Evolutionary conservation across 2,113 vertebrate genomes (phyloP), one percentile per base, ranked within the genome.

Genomic region (Callospermophilus lateralis): DNA sequence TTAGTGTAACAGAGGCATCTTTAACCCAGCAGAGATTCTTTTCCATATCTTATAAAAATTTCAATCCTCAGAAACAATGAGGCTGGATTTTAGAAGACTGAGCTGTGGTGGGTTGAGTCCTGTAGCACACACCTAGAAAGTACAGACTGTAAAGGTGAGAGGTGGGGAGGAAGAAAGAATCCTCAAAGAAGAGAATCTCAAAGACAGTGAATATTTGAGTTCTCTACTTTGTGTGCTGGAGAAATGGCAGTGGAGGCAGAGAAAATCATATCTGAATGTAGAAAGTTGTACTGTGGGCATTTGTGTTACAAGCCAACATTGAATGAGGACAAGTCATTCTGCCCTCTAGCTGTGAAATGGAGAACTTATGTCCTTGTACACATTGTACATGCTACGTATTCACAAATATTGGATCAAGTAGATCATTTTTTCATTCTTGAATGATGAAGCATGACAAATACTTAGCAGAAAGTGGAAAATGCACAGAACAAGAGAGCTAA

Each of bases 401-500:
- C 95, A 42, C 84, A 96, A 97, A 96, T 87, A 89, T 28, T 93
- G 81, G 28, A 22, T 89, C 53, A 81, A 93, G 51, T 53, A 72
- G 65, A 94, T 72, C 42, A 68, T 30, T 68, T 92, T 51, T 51
- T 97, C 55, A 74, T 91, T 93, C 45, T 45, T 83, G 51, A 37
- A 86, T 94, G 94, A 96, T 74, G 93, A 96, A 95, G 76, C 73
- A 79, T 61, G 74, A 95, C 97, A 97, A 96, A 89, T 67, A 95
- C 95, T 93, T 45, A 97, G 89, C 91, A 55, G 91, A 76, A 15
- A 91, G 42, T 79, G 58, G 70, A 65, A 84, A 96, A 83, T 84
- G 67, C 13, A 8, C 26, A 20, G 79, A 79, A 70, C 9, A 61
- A 84, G 86, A 37, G 65, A 94, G 84, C 65, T 65, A 22, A 24